A percentile compares a stretch with the other conserved stretches of the same genome.
Evolutionary conservation across 1,140 invertebrate genomes (phyloP).

Genomic region (Chrysomallon squamiferum): DNA sequence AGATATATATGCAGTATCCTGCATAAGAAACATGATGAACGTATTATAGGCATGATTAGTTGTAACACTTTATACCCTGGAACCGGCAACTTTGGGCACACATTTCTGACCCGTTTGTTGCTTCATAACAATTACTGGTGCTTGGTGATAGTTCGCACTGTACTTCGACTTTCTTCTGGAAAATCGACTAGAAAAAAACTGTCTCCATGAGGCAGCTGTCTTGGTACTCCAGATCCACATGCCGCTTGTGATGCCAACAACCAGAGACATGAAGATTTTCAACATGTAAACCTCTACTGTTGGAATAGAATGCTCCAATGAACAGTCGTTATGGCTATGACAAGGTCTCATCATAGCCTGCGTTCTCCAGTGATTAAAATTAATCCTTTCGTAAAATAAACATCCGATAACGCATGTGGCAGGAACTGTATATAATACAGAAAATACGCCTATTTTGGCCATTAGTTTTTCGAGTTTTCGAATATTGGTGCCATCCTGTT

Average conservation of each 20-base stretch:
- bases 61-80: constrained; percentile 27
- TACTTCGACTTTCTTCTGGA: constrained; percentile 46
- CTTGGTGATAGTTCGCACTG: constrained; percentile 45
- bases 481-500: constrained; percentile 64
- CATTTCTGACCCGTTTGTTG: constrained; percentile 39
- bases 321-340: constrained; percentile 38
- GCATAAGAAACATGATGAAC: too few species aligned
- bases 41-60: too few species aligned
- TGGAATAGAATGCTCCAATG: constrained; percentile 60
- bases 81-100: constrained; percentile 40
- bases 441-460: constrained; percentile 95
- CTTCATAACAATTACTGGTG: constrained; percentile 51
- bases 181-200: constrained; percentile 54
- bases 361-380: constrained; percentile 47
- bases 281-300: constrained; percentile 69
- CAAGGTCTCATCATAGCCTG: constrained; percentile 34
- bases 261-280: constrained; percentile 69
- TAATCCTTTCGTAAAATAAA: constrained; percentile 84
- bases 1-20: too few species aligned
- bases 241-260: constrained; percentile 69
- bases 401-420: constrained; percentile 91
- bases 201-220: constrained; percentile 57
- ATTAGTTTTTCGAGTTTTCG: constrained; percentile 66
- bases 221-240: constrained; percentile 64
- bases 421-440: constrained; percentile 93